phyloP scores from a whole-genome alignment of 2,113 vertebrate genomes.

The Maccullochella peelii region DNA sequence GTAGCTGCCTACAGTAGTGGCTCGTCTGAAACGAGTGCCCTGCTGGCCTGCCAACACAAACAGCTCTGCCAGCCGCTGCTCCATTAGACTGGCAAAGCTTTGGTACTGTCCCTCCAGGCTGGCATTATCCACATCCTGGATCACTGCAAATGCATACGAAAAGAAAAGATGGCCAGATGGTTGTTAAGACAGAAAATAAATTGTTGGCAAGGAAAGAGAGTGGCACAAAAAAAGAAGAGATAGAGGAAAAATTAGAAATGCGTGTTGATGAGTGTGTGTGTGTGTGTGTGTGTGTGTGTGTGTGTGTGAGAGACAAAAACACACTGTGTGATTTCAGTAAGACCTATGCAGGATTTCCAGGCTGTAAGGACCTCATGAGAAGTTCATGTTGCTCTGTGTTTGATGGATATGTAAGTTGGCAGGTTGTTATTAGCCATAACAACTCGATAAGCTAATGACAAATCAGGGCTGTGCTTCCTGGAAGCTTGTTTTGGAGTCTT shows the following conservation, averaged over 20 bases:
- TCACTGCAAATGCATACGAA: slow-evolving; percentile 84
- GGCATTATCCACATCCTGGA: slow-evolving; percentile 93
- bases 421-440: background rate
- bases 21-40: slow-evolving; percentile 89
- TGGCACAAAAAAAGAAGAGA: background rate
- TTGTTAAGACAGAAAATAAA: slow-evolving; percentile 33
- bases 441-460: background rate
- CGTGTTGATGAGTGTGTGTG: background rate
- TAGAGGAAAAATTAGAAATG: slow-evolving; percentile 22
- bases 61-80: slow-evolving; percentile 94
- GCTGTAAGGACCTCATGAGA: background rate
- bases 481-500: background rate
- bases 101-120: slow-evolving; percentile 94
- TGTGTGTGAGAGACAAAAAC: background rate
- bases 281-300: background rate
- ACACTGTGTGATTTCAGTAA: background rate
- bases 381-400: background rate
- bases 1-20: slow-evolving; percentile 92
- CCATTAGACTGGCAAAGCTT: slow-evolving; percentile 97
- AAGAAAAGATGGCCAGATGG: slow-evolving; percentile 45
- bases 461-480: background rate
- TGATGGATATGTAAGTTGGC: background rate
- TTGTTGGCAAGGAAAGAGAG: slow-evolving; percentile 12
- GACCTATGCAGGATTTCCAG: background rate
- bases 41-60: slow-evolving; percentile 95